Conservation (phyloP, 1,140 invertebrate species). For the Hirudo medicinalis region DNA sequence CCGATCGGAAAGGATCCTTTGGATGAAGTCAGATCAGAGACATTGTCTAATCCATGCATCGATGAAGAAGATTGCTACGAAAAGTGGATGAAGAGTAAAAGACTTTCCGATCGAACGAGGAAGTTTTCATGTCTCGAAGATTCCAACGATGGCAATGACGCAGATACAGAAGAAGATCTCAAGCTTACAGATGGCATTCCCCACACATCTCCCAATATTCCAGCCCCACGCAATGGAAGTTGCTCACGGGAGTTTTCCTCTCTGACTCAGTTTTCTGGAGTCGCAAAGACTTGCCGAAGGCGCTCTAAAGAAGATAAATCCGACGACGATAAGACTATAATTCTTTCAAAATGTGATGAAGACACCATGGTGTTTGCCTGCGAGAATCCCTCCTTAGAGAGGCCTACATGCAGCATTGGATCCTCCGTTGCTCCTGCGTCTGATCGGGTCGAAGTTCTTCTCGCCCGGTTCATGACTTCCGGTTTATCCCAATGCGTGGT, state of each 20-base stretch:
- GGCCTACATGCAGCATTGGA: constrained; percentile 6
- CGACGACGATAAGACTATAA: constrained; percentile 28
- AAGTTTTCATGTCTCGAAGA: constrained; percentile 25
- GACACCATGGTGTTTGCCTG: neutral
- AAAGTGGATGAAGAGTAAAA: too few species aligned
- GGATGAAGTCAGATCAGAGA: neutral
- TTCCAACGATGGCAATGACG: constrained; percentile 33
- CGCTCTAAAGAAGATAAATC: constrained; percentile 3
- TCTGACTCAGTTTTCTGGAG: neutral
- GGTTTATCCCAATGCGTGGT: constrained; percentile 20
- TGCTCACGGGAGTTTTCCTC: neutral
- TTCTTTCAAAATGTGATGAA: constrained; percentile 29
- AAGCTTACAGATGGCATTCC: too few species aligned
- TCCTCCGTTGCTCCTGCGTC: constrained; percentile 27
- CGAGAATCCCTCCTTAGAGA: neutral
- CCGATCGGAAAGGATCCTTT: neutral
- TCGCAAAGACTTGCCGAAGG: neutral
- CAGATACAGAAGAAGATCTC: constrained; percentile 29
- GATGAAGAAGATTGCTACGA: too few species aligned
- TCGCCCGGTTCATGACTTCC: constrained; percentile 20
- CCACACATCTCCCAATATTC: too few species aligned
- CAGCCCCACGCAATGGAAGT: too few species aligned
- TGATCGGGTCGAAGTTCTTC: constrained; percentile 24
- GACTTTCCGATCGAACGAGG: neutral
- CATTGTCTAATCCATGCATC: too few species aligned